Conservation (phyloP, 2,797 vertebrate genomes). For the Phrynocephalus guinanensis region DNA sequence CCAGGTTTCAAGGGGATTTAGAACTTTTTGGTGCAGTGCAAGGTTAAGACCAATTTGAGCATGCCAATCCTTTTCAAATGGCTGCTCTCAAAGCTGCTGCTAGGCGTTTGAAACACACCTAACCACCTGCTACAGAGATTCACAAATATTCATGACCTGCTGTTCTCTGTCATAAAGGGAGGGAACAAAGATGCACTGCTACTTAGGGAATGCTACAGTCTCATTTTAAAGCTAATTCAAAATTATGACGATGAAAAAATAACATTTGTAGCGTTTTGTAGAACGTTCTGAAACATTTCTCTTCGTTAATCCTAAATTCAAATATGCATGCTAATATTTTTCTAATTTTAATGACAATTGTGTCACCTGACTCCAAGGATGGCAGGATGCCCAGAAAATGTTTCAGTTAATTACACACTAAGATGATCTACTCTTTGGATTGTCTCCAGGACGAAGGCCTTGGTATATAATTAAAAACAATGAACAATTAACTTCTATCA, state of each 20-base stretch:
- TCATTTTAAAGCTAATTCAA: conserved; percentile 50
- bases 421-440: conserved; percentile 80
- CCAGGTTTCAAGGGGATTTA: not conserved
- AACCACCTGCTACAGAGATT: conserved; percentile 66
- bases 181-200: conserved; percentile 48
- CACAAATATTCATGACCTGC: conserved; percentile 68
- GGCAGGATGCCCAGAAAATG: conserved; percentile 80
- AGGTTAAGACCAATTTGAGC: conserved; percentile 23
- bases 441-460: conserved; percentile 79
- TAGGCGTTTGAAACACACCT: conserved; percentile 66
- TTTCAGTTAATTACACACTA: conserved; percentile 79
- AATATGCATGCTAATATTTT: conserved; percentile 78
- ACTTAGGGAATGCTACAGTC: conserved; percentile 34
- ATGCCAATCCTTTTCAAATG: conserved; percentile 40
- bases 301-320: conserved; percentile 66
- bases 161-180: conserved; percentile 54
- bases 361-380: conserved; percentile 72
- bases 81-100: conserved; percentile 58
- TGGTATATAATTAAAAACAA: conserved; percentile 83
- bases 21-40: conserved; percentile 25
- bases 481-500: conserved; percentile 81
- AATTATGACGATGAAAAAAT: conserved; percentile 57
- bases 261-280: conserved; percentile 59
- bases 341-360: conserved; percentile 77
- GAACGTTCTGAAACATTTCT: conserved; percentile 57